A percentile compares a stretch with the other conserved stretches of the same genome.
Evolutionary conservation across 2,113 vertebrate species (phyloP).

Genomic region (Marmota monax): DNA sequence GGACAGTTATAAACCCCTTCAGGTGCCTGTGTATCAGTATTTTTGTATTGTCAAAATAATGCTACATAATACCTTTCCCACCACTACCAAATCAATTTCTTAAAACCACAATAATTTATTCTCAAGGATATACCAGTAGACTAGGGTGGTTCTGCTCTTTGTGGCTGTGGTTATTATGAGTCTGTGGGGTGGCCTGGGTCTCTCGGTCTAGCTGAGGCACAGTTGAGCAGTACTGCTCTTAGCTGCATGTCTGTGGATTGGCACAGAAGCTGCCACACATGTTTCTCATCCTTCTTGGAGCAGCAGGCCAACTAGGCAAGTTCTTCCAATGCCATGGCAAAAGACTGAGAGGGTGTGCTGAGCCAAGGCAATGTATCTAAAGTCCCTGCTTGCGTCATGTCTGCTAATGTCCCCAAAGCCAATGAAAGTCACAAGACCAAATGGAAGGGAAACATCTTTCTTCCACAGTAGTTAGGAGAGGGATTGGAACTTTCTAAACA

Average conservation of each 20-base stretch:
- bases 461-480: not conserved
- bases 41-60: not conserved
- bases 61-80: not conserved
- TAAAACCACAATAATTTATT: not conserved
- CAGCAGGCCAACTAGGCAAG: not conserved
- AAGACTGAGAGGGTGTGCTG: not conserved
- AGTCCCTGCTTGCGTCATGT: not conserved
- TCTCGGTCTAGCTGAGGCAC: not conserved
- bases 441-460: not conserved
- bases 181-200: not conserved
- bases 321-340: not conserved
- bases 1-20: not conserved
- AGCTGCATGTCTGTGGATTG: not conserved
- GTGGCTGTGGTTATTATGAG: not conserved
- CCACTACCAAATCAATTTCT: not conserved
- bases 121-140: not conserved
- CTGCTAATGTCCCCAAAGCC: not conserved
- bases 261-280: not conserved
- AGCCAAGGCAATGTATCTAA: not conserved
- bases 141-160: not conserved
- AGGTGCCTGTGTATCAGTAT: not conserved
- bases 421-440: not conserved
- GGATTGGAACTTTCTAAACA: not conserved
- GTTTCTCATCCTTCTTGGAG: not conserved
- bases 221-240: not conserved